phyloP scores from a whole-genome alignment of 2,113 vertebrate species.

The Uropsilus gracilis region DNA sequence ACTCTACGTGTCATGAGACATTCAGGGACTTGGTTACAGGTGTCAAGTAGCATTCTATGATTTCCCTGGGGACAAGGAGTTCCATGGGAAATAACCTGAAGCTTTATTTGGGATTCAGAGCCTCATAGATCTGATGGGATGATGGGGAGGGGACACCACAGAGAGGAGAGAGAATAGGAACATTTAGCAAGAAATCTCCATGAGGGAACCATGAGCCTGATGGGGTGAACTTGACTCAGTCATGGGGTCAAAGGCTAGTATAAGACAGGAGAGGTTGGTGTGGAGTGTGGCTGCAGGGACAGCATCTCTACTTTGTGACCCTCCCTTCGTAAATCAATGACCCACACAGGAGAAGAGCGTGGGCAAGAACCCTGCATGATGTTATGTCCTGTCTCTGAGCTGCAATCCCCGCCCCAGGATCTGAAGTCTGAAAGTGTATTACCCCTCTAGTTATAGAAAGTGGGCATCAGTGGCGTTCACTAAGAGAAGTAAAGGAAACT shows the following conservation, averaged over 20 bases:
- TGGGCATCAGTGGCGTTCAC: not conserved
- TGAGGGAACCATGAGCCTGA: not conserved
- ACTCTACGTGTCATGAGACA: not conserved
- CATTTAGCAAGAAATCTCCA: not conserved
- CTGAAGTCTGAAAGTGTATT: not conserved
- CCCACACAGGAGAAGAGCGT: not conserved
- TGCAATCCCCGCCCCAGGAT: not conserved
- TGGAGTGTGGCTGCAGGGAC: not conserved
- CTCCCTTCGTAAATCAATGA: not conserved
- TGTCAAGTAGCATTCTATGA: constrained; percentile 29
- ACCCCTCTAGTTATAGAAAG: not conserved
- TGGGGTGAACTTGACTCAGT: not conserved
- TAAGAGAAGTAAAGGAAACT: not conserved
- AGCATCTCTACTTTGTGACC: not conserved
- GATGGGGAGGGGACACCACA: not conserved
- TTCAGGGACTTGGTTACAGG: constrained; percentile 45
- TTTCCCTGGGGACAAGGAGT: constrained; percentile 33
- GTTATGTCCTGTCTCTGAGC: fast-evolving
- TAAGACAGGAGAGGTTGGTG: not conserved
- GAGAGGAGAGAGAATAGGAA: not conserved
- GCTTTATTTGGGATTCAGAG: constrained; percentile 39
- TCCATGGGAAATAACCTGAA: constrained; percentile 32
- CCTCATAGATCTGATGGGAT: not conserved
- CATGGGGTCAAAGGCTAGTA: not conserved
- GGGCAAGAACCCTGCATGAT: not conserved